Base-by-base conservation (phyloP, 2,113 vertebrate species). In the Hippocampus barbouri region DNA sequence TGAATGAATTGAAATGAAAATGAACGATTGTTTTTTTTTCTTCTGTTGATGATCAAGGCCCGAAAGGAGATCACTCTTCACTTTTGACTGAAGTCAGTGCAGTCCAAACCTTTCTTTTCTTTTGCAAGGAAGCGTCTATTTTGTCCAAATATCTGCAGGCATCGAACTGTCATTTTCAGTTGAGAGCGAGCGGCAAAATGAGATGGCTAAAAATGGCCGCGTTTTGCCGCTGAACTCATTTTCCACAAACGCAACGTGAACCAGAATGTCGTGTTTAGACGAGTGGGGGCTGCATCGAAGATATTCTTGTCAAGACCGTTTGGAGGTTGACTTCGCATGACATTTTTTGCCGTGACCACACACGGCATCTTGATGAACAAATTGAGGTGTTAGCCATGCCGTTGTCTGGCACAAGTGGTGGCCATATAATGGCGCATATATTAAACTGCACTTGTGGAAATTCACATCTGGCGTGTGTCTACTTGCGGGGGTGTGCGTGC, bases 391-490 rank as follows among this genome's bases (percentile, higher is more conserved):
- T 71, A 77, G 83, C 77, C 65, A 49, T 25, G 71, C 62, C 68
- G 15, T 71, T 41, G 71, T 78, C 72, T 73, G 71, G 69, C 78
- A 65, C 61, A 73, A 81, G 76, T 78, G 64, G 67, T 49, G 83
- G 74, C 79, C 72, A 66, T 69, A 82, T 72, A 87, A 82, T 69
- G 69, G n/a, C 23, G 53, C 21, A 11, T 71, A 71, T 80, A 81
- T 83, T 74, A 80, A 78, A 81, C 79, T 76, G 83, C 86, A 84
- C 86, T 78, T 77, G 81, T 86, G 67, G 83, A 90, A 86, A 94
- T 94, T 93, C 94, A 96, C 95, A 96, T 97, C 95, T 98, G 96
- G 94, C 94, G 92, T 90, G 56, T 27, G 23, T 25, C 11, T 23
- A 0, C 1, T 3, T n/a, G 38, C 21, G 47, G 73, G 21, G 91